Base-by-base conservation (phyloP, 2,113 vertebrate genomes). In the Cavia porcellus region DNA sequence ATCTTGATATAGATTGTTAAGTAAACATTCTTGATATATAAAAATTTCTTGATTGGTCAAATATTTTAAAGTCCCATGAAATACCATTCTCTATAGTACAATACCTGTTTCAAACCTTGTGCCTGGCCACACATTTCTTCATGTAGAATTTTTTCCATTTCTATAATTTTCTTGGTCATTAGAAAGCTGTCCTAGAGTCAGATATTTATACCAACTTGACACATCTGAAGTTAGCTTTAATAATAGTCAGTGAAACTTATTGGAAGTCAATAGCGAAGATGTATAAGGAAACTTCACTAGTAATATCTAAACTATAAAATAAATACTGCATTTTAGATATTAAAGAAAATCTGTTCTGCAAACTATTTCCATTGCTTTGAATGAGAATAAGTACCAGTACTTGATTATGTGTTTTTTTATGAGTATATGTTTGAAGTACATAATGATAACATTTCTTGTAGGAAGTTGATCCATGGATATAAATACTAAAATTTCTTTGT, bases 1-100 rank as follows among this genome's bases (percentile, higher is more conserved):
- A 95, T 86, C 86, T 64, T 89, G 25, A 68, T 62, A 50, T 35
- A 92, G 45, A 64, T 10, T 89, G 88, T 92, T 59, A 35, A 93
- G 45, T 55, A 93, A 77, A 32, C 13, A 13, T 64, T 5, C 0
- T 47, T 38, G 9, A 68, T 8, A 70, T 19, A 50, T 1, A 5
- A 3, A 20, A 89, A 64, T 45, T n/a, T 28, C 3, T 68, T 74
- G 75, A 61, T 14, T 95, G 68, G 8, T 32, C 79, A 93, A 82
- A 80, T 86, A 32, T 70, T 70, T 75, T 74, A 32, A 72, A 55
- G 85, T 70, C 59, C 14, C 72, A 52, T 88, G 42, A 90, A 86
- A 86, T 66, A 0, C 3, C 9, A 19, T 80, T 79, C 25, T 61
- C 0, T 20, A n/a, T 42, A 28, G 24, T 38, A 62, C 28, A 12